phyloP scores from a whole-genome alignment of 1,140 invertebrate species.

The Leptopilina clavipes region DNA sequence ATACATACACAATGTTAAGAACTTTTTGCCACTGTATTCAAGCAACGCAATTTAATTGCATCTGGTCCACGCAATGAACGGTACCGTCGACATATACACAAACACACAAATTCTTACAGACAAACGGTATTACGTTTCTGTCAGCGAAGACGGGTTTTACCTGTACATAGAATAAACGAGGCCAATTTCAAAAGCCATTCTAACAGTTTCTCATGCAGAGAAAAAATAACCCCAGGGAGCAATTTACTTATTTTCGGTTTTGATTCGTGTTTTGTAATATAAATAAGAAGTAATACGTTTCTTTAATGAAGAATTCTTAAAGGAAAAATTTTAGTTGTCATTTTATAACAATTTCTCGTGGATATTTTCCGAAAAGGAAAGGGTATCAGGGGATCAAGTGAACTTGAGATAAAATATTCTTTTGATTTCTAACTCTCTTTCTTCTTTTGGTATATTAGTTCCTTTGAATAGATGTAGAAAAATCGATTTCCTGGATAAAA shows the following conservation, averaged over 20 bases:
- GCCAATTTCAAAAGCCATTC: slow-evolving; percentile 29
- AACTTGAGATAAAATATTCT: slow-evolving; percentile 39
- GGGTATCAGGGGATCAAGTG: slow-evolving; percentile 8
- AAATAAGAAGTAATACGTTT: no score
- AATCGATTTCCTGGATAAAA: background rate
- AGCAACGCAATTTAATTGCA: slow-evolving; percentile 52
- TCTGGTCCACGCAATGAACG: slow-evolving; percentile 53
- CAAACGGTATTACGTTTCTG: slow-evolving; percentile 45
- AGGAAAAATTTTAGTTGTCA: background rate
- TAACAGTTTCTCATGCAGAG: background rate
- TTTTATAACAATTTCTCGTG: slow-evolving; percentile 15
- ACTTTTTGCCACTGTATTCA: slow-evolving; percentile 46
- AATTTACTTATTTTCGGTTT: no score
- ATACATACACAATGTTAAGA: slow-evolving; percentile 31
- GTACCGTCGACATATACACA: slow-evolving; percentile 36
- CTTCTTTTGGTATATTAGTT: slow-evolving; percentile 9
- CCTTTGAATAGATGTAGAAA: background rate
- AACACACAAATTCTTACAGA: slow-evolving; percentile 39
- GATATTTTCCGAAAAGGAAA: slow-evolving; percentile 3
- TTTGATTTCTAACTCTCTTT: slow-evolving; percentile 39
- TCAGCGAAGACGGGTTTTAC: slow-evolving; percentile 27
- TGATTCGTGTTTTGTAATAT: no score
- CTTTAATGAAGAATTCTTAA: background rate
- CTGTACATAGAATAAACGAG: background rate
- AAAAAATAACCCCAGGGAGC: background rate